Percentiles rank a stretch among this genome's conserved stretches.
phyloP scores from a whole-genome alignment of 2,113 vertebrate species.

The Amazona vittata region DNA sequence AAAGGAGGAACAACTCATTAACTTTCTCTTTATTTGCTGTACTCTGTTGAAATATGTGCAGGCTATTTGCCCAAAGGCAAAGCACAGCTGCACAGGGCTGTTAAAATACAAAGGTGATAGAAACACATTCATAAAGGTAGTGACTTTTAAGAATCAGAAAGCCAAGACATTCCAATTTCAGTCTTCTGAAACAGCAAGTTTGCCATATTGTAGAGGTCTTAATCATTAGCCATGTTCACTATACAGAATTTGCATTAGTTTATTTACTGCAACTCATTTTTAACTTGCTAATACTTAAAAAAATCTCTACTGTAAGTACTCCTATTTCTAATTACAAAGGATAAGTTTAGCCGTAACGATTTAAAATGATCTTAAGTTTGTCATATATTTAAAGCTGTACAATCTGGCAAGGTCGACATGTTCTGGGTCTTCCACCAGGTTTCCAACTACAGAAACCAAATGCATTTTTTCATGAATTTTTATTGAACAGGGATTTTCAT shows the following conservation, averaged over 20 bases:
- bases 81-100: neutral
- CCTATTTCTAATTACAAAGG: neutral
- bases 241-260: neutral
- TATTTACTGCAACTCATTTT: neutral
- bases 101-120: neutral
- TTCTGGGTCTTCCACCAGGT: neutral
- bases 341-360: neutral
- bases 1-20: neutral
- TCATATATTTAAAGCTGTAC: neutral
- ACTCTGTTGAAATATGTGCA: rapidly evolving
- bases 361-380: neutral
- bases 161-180: neutral
- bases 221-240: rapidly evolving
- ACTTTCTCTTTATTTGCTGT: rapidly evolving
- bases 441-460: neutral
- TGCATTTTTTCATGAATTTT: neutral
- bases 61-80: rapidly evolving
- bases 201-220: rapidly evolving
- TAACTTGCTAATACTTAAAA: neutral
- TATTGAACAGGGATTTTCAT: neutral
- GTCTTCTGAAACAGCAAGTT: neutral
- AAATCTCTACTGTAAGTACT: rapidly evolving
- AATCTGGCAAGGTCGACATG: neutral
- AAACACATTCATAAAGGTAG: neutral
- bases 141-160: rapidly evolving